Evolutionary conservation across 1,140 invertebrate species (phyloP), one percentile per base, ranked within the genome.

Genomic region (Bradynema listronoti): DNA sequence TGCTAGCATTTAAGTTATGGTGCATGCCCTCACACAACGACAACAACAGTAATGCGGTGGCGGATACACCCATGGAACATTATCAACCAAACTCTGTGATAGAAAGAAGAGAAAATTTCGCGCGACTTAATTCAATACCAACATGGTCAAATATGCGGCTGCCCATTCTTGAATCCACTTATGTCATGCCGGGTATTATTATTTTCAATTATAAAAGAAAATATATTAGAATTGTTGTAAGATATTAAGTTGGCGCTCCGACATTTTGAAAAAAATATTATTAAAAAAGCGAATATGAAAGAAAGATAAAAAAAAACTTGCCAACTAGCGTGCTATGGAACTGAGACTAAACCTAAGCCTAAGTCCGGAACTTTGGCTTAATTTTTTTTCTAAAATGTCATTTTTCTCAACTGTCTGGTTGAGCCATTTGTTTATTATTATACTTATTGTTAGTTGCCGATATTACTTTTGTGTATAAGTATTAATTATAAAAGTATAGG

Each of bases 1-100:
- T 61, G 16, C 14, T 61, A 7, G 59, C 53, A 6, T 22, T 61
- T 36, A 61, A 61, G 42, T 43, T 4, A 4, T 43, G 3, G 22
- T 22, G 9, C 9, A 22, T 22, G 27, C 27, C 27, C 27, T 43
- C 36, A 11, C 19, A 39, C 19, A 11, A 39, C 11, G 19, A 39
- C 11, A 11, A 19, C 36, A 39, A 39, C 19, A 39, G 36, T n/a
- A n/a, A n/a, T n/a, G n/a, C n/a, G n/a, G n/a, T n/a, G n/a, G n/a
- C n/a, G n/a, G n/a, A n/a, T n/a, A n/a, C n/a, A n/a, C n/a, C n/a
- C n/a, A n/a, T n/a, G n/a, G n/a, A n/a, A n/a, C n/a, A 39, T 11
- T 39, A 39, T 19, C 36, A 39, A 11, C 36, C 36, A 39, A 39
- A 11, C 36, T 39, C 11, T 19, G 19, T 39, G 11, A 11, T 39